Base-by-base conservation (phyloP, 1,140 invertebrate genomes). In the Drosophila kurseongensis region DNA sequence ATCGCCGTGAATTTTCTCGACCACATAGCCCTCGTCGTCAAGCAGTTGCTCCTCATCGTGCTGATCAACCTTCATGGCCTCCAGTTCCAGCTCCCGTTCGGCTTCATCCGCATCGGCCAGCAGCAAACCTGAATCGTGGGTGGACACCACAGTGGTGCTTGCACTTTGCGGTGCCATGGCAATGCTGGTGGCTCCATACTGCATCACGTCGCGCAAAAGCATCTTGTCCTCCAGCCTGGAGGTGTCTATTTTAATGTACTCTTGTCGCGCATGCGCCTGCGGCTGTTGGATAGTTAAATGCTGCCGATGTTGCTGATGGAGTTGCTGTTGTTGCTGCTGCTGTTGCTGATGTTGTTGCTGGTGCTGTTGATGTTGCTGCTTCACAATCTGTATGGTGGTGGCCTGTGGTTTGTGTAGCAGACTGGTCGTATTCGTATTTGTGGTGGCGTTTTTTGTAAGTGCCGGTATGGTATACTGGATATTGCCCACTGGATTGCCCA, bases 391-490 rank as follows among this genome's bases (percentile, higher is more conserved):
- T 57, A 91, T 90, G 36, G 88, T 88, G 16, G 88, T 83, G 8
- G 72, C 81, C 59, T 90, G 88, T 1, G 88, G 68, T 50, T 90
- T 90, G 48, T 88, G 82, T 48, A 86, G 79, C 66, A 86, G 13
- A 27, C 63, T 85, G 36, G 47, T 86, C 14, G 75, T 88, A 35
- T 50, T 88, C 14, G 81, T 80, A 40, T 76, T 90, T 6, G 77
- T 80, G 2, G 84, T 80, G 45, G 79, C 74, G 42, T 86, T 90
- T 48, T 89, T 89, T 18, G 85, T 84, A 5, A 89, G 45, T 0
- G 85, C 74, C 7, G 91, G 91, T 18, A 92, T 86, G 1, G 91
- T 92, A 47, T 92, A 92, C 52, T 92, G 88, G 40, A 92, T 91
- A 29, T 86, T 91, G 38, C 91, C 81, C 27, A 86, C 79, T 2